Evolutionary conservation across 2,113 vertebrate genomes (phyloP), one percentile per base, ranked within the genome.

Genomic region (Oplegnathus fasciatus): DNA sequence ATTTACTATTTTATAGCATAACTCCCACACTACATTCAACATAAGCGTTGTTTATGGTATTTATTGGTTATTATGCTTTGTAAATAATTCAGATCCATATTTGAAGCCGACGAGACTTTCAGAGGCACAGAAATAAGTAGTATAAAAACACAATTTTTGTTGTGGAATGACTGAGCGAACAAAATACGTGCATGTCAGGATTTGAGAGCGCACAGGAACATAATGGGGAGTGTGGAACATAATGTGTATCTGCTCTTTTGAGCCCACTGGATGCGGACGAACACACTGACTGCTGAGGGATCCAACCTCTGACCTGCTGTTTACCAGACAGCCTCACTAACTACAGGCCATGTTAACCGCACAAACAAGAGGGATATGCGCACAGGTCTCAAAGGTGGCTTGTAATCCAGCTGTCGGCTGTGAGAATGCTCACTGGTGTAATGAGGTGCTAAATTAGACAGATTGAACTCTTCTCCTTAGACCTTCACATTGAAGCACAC

Each of bases 391-490:
- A 42, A 13, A 75, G 37, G 76, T 37, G 30, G 18, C 48, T 44
- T 28, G 11, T n/a, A 22, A 60, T 76, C 50, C 52, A 73, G 44
- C 66, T 72, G 61, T 5, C 14, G 32, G 71, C 61, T 52, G 28
- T 34, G 46, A 67, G 77, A 44, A 20, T 44, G 40, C 26, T 78
- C 60, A 34, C 30, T 71, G 54, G 37, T 72, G 75, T 86, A 73
- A 84, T 77, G 78, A 75, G 69, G 24, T 68, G 32, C 62, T 85
- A 62, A 67, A 76, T 82, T 75, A 57, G 61, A 88, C 60, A 73
- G 80, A 80, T 50, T 77, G 55, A 75, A 78, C 66, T 67, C 32
- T 52, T 20, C 52, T 78, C 32, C 40, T 58, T 28, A 28, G 58
- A 82, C 34, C 26, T 67, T 17, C 69, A 54, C 20, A 30, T 5